Conservation (phyloP, 2,888 invertebrate genomes). For the Psylliodes chrysocephalus region DNA sequence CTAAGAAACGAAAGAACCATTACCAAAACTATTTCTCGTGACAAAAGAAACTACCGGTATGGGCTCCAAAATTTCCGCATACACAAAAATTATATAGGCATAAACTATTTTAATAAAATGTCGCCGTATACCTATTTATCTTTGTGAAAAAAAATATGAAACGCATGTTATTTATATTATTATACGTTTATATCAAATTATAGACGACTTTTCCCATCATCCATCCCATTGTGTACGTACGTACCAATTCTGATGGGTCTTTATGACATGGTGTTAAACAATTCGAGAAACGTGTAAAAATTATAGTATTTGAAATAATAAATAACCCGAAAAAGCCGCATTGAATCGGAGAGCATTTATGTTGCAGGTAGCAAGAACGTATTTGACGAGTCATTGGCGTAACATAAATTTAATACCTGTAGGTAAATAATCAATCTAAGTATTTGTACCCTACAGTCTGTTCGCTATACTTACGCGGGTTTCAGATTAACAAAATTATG, state of each 20-base stretch:
- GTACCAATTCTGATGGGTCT: too few relatives aligned
- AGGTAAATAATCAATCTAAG: too few relatives aligned
- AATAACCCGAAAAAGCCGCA: slow-evolving; percentile 36
- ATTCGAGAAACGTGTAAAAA: slow-evolving; percentile 32
- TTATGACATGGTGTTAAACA: slow-evolving; percentile 27
- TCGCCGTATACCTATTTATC: slow-evolving; percentile 31
- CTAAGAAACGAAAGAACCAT: too few relatives aligned
- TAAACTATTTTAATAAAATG: slow-evolving; percentile 12
- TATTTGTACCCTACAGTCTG: too few relatives aligned
- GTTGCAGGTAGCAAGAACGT: slow-evolving; percentile 39
- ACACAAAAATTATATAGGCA: slow-evolving; percentile 15
- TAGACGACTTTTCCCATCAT: slow-evolving; percentile 27
- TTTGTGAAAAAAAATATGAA: slow-evolving; percentile 11
- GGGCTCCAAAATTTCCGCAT: slow-evolving; percentile 12
- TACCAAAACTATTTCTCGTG: too few relatives aligned
- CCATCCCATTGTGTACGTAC: slow-evolving; percentile 5
- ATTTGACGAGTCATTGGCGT: not conserved
- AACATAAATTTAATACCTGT: too few relatives aligned
- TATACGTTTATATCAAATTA: slow-evolving; percentile 23
- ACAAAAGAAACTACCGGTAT: too few relatives aligned
- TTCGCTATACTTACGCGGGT: too few relatives aligned
- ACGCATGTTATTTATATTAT: slow-evolving; percentile 26
- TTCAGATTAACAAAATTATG: too few relatives aligned
- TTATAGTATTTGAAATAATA: slow-evolving; percentile 34
- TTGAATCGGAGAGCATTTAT: slow-evolving; percentile 21